Evolutionary conservation across 2,888 invertebrate species (phyloP), one percentile per base, ranked within the genome.

Genomic region (Tanypteryx hageni): DNA sequence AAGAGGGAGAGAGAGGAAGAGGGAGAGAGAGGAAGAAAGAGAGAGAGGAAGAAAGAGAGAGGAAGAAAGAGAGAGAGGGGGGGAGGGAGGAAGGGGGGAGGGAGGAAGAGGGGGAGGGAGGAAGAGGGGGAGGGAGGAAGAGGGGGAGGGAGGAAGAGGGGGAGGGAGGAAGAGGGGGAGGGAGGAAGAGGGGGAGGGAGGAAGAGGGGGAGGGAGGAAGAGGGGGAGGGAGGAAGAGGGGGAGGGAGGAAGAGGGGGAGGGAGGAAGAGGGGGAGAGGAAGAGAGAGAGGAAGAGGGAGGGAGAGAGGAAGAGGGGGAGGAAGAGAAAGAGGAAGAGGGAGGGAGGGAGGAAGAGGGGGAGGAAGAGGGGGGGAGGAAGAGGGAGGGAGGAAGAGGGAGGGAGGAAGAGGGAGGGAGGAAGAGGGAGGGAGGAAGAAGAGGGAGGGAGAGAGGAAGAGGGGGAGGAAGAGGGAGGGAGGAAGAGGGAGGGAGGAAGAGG

Each of bases 361-460:
- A n/a, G 64, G 11, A 11, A 11, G 16, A 0, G 64, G 18, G 13
- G 7, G 64, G 13, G 64, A 16, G 64, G 8, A 11, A 16, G 64
- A 0, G n/a, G 13, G 64, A 11, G 64, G 11, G 16, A n/a, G 64
- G 7, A 11, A 10, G 64, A 11, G 64, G 16, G 13, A 92, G 93
- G n/a, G 89, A 92, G 44, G 92, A 92, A 93, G 92, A 86, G 89
- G 92, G 13, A 27, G 89, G 13, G 64, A 92, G 27, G 92, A 85
- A 27, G 92, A 92, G 81, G 68, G 91, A 82, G 44, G 64, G 57
- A 61, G 76, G 14, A 22, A 76, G 64, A 64, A 14, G 18, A 16
- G 64, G 64, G 7, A 64, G 7, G 3, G 64, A 64, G 18, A 7
- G 64, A 64, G 14, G 64, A 64, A n/a, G n/a, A n/a, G n/a, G n/a